Conservation (phyloP, 2,888 invertebrate species). For the Steinernema scapterisci region DNA sequence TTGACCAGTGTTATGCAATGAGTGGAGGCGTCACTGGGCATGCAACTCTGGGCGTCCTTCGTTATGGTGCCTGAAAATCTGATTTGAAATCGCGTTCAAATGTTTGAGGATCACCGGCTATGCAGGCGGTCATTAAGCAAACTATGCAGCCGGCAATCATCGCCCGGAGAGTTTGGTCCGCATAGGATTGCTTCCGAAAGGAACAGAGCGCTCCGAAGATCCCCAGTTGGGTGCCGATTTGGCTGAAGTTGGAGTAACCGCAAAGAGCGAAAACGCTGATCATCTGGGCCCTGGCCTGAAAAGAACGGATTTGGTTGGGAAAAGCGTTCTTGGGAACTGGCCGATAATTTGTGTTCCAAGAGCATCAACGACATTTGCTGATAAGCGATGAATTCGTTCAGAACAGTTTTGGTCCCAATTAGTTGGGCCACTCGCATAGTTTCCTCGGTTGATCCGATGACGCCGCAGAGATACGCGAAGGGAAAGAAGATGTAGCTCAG, state of each 20-base stretch:
- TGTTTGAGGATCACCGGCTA: slow-evolving; percentile 36
- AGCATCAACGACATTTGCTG: slow-evolving; percentile 45
- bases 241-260: slow-evolving; percentile 43
- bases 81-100: not conserved
- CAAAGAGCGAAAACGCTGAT: slow-evolving; percentile 42
- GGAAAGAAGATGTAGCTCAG: slow-evolving; percentile 37
- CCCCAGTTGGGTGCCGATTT: slow-evolving; percentile 42
- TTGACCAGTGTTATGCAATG: not conserved
- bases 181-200: slow-evolving; percentile 34
- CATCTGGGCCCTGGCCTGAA: slow-evolving; percentile 41
- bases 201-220: slow-evolving; percentile 43
- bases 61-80: not conserved
- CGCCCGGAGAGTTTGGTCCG: slow-evolving; percentile 29
- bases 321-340: not conserved
- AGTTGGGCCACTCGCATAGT: slow-evolving; percentile 41
- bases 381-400: slow-evolving; percentile 46
- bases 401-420: slow-evolving; percentile 43
- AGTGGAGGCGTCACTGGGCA: not conserved
- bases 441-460: slow-evolving; percentile 30
- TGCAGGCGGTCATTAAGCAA: slow-evolving; percentile 45
- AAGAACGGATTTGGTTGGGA: not conserved
- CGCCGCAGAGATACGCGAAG: slow-evolving; percentile 35
- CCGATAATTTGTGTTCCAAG: slow-evolving; percentile 34
- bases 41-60: not conserved
- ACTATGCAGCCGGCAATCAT: slow-evolving; percentile 42